Base-by-base conservation (phyloP, 2,113 vertebrate species). In the Gymnorhina tibicen region DNA sequence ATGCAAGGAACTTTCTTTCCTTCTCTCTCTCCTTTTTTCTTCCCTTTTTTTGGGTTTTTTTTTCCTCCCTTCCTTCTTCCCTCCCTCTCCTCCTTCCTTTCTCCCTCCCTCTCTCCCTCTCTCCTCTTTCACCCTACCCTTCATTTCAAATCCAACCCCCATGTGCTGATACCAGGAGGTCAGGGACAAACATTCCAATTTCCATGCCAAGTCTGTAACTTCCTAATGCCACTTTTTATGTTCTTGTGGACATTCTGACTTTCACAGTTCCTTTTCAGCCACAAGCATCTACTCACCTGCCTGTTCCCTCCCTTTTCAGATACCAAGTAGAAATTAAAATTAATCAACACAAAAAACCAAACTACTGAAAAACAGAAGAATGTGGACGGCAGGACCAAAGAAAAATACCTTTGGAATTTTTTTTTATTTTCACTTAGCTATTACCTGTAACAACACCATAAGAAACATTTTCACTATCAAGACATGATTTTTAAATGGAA, bases 211-310 rank as follows among this genome's bases (percentile, higher is more conserved):
- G n/a, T 27, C 21, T 32, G 11, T 14, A 3, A 50, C 26, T 67
- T 58, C 30, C 35, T 26, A 66, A 42, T 6, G 4, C 10, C 8
- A 30, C 9, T 85, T 50, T 11, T 6, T 6, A 56, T 7, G 24
- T 26, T 50, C 32, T 32, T 1, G 0, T 23, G 24, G 26, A 67
- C 7, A 7, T 67, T 50, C 32, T 67, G 44, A 50, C 16, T 32
- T 26, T 6, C 4, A 9, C 3, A 9, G 2, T 3, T 67, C 42
- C 35, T 67, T 76, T 59, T 59, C 20, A 42, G 35, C 20, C 32
- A 35, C 0, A 0, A 50, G 21, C 7, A 42, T 32, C 20, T 26
- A 50, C 10, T 35, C 4, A 35, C 8, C 17, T 50, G 13, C 21
- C 44, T 35, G 24, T 12, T 58, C 30, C 30, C 7, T 58, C 3